These are phyloP conservation scores for Chaetodon trifascialis DNA, from an alignment of 2,113 vertebrate genomes.

Conservation along the genomic window DNA sequence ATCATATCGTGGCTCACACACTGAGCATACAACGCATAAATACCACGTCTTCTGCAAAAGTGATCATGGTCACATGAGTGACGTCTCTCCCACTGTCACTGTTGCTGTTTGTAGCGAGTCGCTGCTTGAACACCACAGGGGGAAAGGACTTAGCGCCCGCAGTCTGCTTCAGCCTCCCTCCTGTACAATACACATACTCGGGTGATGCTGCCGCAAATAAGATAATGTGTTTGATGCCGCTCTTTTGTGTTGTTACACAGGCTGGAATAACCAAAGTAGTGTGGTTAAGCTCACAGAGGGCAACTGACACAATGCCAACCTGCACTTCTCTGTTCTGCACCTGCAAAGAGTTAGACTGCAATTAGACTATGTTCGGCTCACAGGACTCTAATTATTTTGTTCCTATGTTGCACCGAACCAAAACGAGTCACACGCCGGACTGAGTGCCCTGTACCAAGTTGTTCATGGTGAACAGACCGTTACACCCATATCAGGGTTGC, in stretches of 20 bases:
- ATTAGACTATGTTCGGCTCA: conserved; percentile 12
- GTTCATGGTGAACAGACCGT: conserved; percentile 25
- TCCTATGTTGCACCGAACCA: neutral
- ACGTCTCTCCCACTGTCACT: neutral
- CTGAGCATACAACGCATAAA: neutral
- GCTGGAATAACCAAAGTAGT: neutral
- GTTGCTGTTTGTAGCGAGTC: neutral
- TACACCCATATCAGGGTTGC: conserved; percentile 84
- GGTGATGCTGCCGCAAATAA: neutral
- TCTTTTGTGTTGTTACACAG: neutral
- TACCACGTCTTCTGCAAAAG: neutral
- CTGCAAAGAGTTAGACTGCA: conserved; percentile 26
- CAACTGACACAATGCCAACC: conserved; percentile 25
- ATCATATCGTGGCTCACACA: neutral
- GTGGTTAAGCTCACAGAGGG: neutral
- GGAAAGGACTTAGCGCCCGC: neutral
- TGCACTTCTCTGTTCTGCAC: conserved; percentile 24
- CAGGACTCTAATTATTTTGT: conserved; percentile 9
- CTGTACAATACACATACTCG: neutral
- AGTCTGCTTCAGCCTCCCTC: neutral
- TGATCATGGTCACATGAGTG: neutral
- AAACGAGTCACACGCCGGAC: neutral
- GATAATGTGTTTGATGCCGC: neutral
- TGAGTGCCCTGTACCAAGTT: conserved; percentile 17
- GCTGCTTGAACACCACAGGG: neutral